Base-by-base conservation (phyloP, 1,140 invertebrate species). In the Caenorhabditis latens region DNA sequence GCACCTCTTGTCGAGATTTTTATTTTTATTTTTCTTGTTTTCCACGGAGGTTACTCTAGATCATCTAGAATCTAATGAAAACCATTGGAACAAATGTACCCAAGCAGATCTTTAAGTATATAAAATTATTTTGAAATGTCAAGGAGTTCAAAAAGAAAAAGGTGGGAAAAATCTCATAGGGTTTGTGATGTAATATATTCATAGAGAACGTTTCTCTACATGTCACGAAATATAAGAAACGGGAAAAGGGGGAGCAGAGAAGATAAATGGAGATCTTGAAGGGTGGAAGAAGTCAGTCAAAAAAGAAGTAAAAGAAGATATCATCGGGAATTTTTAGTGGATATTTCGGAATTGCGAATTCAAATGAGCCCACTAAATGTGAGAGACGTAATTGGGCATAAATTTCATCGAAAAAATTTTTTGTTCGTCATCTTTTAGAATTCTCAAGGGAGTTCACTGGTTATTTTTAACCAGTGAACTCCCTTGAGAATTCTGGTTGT, bases 351-450 rank as follows among this genome's bases (percentile, higher is more conserved):
- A 53, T 50, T 48, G 9, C 71, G n/a, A 50, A 48, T 48, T 24
- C n/a, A 43, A 43, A 43, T 79, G 71, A 67, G 65, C n/a, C 61
- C 14, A 58, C 57, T 63, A 43, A 4, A 9, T 50, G n/a, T 11
- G 19, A n/a, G 53, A 19, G 24, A n/a, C 46, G 71, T 50, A 79
- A 79, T 79, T 79, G 71, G 46, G 46, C 71, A 79, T 79, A 79
- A 48, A 79, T 24, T 67, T 43, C 65, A 19, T 43, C 42, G 9
- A 65, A n/a, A n/a, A n/a, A n/a, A n/a, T n/a, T n/a, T 8, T 65
- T 65, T 48, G 24, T 48, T 53, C 40, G 71, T 79, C 71, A 21
- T 48, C 42, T 65, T 42, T 65, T 65, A 65, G 32, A 11, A 40
- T 40, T 40, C 21, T 40, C 63, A 21, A 21, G 63, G 24, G 63